Percentiles rank a stretch among this genome's conserved stretches.
Conservation (phyloP, 2,797 vertebrate species). For the Octomys mimax region DNA sequence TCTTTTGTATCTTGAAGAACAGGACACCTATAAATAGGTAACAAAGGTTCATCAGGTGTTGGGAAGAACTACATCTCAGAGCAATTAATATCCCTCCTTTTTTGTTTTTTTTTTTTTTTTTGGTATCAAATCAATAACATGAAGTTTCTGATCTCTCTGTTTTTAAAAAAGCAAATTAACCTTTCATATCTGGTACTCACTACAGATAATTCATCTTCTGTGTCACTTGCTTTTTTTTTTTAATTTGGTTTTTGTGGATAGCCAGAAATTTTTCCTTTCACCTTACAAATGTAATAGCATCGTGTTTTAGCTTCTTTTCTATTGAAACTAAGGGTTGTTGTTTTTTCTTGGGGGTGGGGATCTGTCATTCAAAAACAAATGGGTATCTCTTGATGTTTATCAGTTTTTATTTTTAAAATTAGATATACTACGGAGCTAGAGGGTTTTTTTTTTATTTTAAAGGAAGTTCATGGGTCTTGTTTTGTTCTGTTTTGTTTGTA, state of each 20-base stretch:
- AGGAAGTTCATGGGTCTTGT: too few relatives aligned
- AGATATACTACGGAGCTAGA: neutral
- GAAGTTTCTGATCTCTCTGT: neutral
- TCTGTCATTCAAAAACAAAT: neutral
- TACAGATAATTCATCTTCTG: conserved; percentile 12
- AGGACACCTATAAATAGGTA: conserved; percentile 92
- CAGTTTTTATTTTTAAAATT: conserved; percentile 16
- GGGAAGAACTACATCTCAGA: neutral
- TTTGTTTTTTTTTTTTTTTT: conserved; percentile 61
- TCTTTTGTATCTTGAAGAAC: conserved; percentile 87
- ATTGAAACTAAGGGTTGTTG: conserved; percentile 7
- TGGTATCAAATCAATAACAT: conserved; percentile 18
- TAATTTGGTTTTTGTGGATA: conserved; percentile 21
- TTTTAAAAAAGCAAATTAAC: conserved; percentile 41
- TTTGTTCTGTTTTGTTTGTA: too few relatives aligned
- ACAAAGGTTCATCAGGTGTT: conserved; percentile 80
- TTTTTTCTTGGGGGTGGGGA: too few relatives aligned
- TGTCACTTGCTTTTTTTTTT: neutral
- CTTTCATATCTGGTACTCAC: neutral
- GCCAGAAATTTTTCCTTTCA: conserved; percentile 21
- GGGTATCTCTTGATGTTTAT: neutral
- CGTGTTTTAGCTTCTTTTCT: conserved; percentile 41
- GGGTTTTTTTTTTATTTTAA: too few relatives aligned
- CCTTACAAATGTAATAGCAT: conserved; percentile 23
- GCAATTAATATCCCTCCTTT: neutral